Conservation (phyloP, 2,888 invertebrate species). For the Eubasilissa splendida region DNA sequence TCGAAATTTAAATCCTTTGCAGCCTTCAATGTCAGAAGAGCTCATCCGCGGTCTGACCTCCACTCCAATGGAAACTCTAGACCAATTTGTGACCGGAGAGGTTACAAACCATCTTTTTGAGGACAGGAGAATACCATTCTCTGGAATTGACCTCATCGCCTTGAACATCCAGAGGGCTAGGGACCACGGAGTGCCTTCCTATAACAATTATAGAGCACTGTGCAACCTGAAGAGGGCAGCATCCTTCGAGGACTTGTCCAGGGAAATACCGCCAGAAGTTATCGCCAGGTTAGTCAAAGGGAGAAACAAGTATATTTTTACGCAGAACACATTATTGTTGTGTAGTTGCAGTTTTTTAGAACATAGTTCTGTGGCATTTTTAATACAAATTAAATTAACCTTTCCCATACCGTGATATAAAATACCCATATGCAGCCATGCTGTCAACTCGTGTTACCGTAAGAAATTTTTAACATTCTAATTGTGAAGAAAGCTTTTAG, state of each 20-base stretch:
- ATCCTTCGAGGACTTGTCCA: slow-evolving; percentile 88
- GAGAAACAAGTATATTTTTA: not conserved
- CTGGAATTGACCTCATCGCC: slow-evolving; percentile 93
- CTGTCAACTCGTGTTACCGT: too few species aligned
- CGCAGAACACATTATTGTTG: too few species aligned
- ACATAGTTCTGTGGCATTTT: too few species aligned
- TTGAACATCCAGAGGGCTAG: slow-evolving; percentile 90
- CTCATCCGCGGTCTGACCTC: slow-evolving; percentile 88
- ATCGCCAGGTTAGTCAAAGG: slow-evolving; percentile 72
- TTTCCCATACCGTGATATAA: too few species aligned
- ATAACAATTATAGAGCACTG: slow-evolving; percentile 91
- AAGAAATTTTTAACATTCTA: too few species aligned
- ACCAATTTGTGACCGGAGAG: slow-evolving; percentile 95
- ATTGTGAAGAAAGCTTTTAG: too few species aligned
- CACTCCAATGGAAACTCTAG: slow-evolving; percentile 93
- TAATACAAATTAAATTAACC: too few species aligned
- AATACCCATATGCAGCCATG: too few species aligned
- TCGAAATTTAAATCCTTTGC: slow-evolving; percentile 60
- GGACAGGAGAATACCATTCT: slow-evolving; percentile 89
- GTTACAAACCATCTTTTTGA: slow-evolving; percentile 96
- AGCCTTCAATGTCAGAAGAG: slow-evolving; percentile 87
- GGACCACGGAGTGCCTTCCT: slow-evolving; percentile 91
- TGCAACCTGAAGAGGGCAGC: slow-evolving; percentile 91
- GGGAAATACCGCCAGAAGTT: slow-evolving; percentile 90
- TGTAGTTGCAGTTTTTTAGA: too few species aligned